A percentile compares a stretch with the other conserved stretches of the same genome.
phyloP scores from a whole-genome alignment of 92 coral and sea anemone species.

The Siderastrea siderea region DNA sequence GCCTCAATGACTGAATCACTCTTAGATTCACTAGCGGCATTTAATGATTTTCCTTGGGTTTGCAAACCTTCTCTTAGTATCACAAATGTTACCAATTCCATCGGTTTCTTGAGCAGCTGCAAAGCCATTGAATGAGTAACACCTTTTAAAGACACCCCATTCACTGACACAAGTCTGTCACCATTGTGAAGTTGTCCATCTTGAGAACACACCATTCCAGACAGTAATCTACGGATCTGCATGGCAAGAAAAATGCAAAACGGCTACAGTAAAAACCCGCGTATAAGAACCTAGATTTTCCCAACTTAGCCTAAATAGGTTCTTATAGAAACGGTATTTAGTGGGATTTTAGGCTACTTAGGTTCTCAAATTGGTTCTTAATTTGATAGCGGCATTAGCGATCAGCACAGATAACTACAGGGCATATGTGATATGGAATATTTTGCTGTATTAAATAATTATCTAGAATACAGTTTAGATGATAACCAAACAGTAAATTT shows the following conservation, averaged over 20 bases:
- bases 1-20: background rate
- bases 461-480: too few species aligned
- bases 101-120: constrained; percentile 94
- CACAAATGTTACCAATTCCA: constrained; percentile 75
- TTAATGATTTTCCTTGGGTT: background rate
- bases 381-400: too few species aligned
- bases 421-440: too few species aligned
- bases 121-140: constrained; percentile 90
- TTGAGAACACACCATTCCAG: constrained; percentile 91
- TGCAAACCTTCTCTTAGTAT: constrained; percentile 71
- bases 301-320: too few species aligned
- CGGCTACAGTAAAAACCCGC: background rate
- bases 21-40: background rate
- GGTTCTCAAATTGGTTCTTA: too few species aligned
- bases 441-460: too few species aligned
- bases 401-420: too few species aligned
- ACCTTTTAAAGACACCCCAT: constrained; percentile 78
- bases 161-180: constrained; percentile 90
- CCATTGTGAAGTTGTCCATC: constrained; percentile 85
- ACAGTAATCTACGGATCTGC: constrained; percentile 91
- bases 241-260: background rate
- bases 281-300: too few species aligned
- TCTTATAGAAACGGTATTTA: too few species aligned
- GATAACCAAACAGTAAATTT: too few species aligned
- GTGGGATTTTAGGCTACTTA: too few species aligned